Base-by-base conservation (phyloP, 2,888 invertebrate genomes). In the Stratiomys singularior region DNA sequence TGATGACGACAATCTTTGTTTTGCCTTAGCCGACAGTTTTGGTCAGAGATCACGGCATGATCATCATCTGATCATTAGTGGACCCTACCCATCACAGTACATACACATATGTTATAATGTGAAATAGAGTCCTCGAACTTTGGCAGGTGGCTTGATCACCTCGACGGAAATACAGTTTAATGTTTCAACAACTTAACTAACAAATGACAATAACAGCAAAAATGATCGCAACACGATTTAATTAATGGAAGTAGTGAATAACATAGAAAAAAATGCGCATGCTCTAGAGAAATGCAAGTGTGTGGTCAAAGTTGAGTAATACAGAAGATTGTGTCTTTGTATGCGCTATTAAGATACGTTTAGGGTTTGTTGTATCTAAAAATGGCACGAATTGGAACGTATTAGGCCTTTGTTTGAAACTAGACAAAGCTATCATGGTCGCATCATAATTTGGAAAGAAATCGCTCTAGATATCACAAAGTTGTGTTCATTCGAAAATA, bases 81-180 rank as follows among this genome's bases (percentile, higher is more conserved):
- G n/a, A n/a, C 3, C 52, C 15, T 18, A 13, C 18, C 18, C 15
- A 13, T 18, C 18, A n/a, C 9, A 30, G 11, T n/a, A n/a, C 66
- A 66, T 66, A n/a, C 18, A 15, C 15, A 52, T 15, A 44, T 44
- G 9, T 18, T 15, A 15, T 18, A 30, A 18, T 37, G 28, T 15
- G 15, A 44, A 52, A 52, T 13, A 30, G 30, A 66, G 66, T 66
- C 66, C 66, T 66, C 66, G 66, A 66, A 66, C 66, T 66, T 66
- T 66, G 66, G 27, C 30, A n/a, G 37, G 5, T 37, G 37, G 37
- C 66, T 18, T 30, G 66, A 66, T 66, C 66, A 66, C 66, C 66
- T 66, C 66, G 66, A 66, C 66, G 66, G 66, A 66, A 66, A 66
- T 66, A 18, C 66, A 66, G 66, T 66, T 66, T 66, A 18, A 21